Evolutionary conservation across 2,113 vertebrate genomes (phyloP).

Genomic region (Brachirus orientalis): DNA sequence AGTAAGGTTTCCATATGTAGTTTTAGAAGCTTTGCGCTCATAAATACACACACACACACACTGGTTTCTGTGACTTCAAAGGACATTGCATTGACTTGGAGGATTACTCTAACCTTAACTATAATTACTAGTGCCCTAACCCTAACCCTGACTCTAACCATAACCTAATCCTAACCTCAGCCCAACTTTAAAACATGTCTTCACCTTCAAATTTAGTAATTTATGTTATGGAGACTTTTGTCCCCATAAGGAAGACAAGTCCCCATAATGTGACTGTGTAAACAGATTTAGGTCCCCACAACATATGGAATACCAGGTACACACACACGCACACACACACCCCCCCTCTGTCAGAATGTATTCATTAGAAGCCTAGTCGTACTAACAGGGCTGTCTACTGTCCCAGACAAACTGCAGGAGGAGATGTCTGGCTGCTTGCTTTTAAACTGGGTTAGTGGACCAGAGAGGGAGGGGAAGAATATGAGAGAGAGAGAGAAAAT

Average conservation of each 20-base stretch:
- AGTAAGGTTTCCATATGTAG: conserved; percentile 35
- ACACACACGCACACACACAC: conserved; percentile 12
- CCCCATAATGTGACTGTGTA: too few relatives aligned
- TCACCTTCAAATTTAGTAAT: too few relatives aligned
- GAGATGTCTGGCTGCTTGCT: conserved; percentile 73
- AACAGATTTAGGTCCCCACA: too few relatives aligned
- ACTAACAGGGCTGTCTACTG: conserved; percentile 73
- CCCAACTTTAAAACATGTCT: too few relatives aligned
- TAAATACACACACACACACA: conserved; percentile 10
- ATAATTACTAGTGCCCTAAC: too few relatives aligned
- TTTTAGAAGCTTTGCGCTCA: conserved; percentile 35
- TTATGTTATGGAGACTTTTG: too few relatives aligned
- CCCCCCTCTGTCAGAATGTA: conserved; percentile 57
- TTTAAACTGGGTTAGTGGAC: conserved; percentile 84
- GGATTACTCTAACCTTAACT: too few relatives aligned
- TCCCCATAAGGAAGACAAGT: too few relatives aligned
- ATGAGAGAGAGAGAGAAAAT: conserved; percentile 41
- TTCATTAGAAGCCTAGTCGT: conserved; percentile 72
- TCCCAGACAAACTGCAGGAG: conserved; percentile 76
- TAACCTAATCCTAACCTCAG: too few relatives aligned
- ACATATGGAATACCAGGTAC: neutral
- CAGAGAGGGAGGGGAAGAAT: conserved; percentile 61
- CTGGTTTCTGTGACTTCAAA: too few relatives aligned
- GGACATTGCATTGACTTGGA: too few relatives aligned
- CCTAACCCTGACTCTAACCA: too few relatives aligned